phyloP scores from a whole-genome alignment of 2,113 vertebrate genomes.

The Mystacornis crossleyi region DNA sequence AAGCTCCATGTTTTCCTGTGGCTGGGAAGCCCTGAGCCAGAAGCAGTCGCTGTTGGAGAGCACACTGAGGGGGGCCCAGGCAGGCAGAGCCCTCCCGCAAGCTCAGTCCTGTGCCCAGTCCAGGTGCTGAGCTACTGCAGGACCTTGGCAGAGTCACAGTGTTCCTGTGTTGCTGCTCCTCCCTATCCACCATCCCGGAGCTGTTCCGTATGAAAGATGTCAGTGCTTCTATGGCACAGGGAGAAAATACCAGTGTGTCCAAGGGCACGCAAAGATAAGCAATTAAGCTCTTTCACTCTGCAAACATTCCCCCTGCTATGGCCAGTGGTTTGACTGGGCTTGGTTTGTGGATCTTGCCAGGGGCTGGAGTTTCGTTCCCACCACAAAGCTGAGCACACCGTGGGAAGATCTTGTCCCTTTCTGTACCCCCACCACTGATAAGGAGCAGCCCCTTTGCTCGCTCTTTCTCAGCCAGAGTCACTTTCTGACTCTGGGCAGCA shows the following conservation, averaged over 20 bases:
- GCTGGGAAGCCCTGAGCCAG: background rate
- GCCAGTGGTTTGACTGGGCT: background rate
- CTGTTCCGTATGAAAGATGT: background rate
- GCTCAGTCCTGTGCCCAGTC: background rate
- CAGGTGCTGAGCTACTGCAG: background rate
- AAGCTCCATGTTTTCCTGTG: background rate
- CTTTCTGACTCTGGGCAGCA: background rate
- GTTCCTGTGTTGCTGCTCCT: background rate
- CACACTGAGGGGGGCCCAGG: background rate
- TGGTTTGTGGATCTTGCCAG: background rate
- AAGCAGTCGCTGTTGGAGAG: background rate
- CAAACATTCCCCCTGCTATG: background rate
- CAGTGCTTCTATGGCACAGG: background rate
- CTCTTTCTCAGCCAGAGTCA: accelerated
- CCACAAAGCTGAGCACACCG: background rate
- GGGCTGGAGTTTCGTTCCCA: background rate
- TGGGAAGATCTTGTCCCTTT: background rate
- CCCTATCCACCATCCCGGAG: background rate
- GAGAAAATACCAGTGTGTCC: background rate
- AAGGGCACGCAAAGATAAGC: background rate
- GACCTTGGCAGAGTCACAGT: background rate
- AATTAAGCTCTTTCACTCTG: background rate
- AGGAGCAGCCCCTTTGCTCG: background rate
- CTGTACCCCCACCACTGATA: background rate
- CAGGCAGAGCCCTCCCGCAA: background rate